Percentiles rank a stretch among this genome's conserved stretches.
Evolutionary conservation across 2,113 vertebrate species (phyloP).

Genomic region (Cheirogaleus medius): DNA sequence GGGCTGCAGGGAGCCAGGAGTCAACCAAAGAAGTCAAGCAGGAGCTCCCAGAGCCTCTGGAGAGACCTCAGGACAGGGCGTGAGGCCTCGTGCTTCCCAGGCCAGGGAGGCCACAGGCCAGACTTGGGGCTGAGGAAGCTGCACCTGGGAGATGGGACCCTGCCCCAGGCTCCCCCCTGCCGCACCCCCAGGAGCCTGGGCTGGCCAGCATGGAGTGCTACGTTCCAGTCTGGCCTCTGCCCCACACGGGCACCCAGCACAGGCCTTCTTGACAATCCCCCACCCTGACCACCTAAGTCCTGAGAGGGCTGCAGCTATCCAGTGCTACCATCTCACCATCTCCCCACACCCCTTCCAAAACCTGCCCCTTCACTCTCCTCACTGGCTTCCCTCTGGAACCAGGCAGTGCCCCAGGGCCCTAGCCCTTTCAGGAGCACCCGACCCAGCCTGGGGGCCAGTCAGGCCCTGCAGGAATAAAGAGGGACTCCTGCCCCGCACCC

Average conservation of each 20-base stretch:
- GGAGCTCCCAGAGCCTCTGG: background rate
- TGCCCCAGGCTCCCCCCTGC: too few relatives aligned
- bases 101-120: background rate
- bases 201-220: too few relatives aligned
- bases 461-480: too few relatives aligned
- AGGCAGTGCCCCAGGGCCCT: too few relatives aligned
- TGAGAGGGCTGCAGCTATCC: background rate
- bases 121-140: background rate
- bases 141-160: background rate
- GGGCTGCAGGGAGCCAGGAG: background rate
- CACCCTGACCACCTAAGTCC: background rate
- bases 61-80: background rate
- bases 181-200: too few relatives aligned
- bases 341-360: background rate
- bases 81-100: background rate
- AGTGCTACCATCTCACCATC: too few relatives aligned
- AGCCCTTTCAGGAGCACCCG: too few relatives aligned
- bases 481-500: too few relatives aligned
- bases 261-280: background rate
- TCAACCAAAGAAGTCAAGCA: background rate
- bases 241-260: background rate
- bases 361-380: background rate
- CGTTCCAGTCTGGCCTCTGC: too few relatives aligned
- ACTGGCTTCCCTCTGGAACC: background rate
- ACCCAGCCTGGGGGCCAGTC: too few relatives aligned